These are phyloP conservation scores for Streptopelia turtur DNA, from an alignment of 2,797 vertebrate genomes.

Conservation along the genomic window DNA sequence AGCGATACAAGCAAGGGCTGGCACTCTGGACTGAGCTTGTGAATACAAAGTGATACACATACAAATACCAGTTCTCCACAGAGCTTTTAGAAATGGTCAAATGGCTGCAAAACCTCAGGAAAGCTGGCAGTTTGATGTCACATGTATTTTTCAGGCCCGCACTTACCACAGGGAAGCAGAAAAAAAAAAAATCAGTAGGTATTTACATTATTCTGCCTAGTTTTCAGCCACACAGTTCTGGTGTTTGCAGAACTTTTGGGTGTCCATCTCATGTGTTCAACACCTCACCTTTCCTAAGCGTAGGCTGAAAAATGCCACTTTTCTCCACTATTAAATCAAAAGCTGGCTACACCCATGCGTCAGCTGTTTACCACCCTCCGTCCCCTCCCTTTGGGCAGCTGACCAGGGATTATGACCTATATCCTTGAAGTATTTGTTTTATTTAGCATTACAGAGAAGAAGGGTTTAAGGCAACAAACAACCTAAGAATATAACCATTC, in stretches of 20 bases:
- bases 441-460: conserved; percentile 1
- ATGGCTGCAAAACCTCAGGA: neutral
- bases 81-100: neutral
- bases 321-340: conserved; percentile 18
- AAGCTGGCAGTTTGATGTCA: neutral
- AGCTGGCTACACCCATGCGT: neutral
- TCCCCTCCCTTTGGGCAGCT: conserved; percentile 30
- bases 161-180: neutral
- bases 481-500: neutral
- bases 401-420: conserved; percentile 15
- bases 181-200: neutral
- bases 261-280: neutral
- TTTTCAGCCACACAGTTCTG: neutral
- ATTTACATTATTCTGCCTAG: neutral
- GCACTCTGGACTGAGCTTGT: neutral
- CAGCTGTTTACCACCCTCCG: conserved; percentile 2
- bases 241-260: neutral
- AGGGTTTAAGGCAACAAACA: conserved; percentile 14
- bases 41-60: neutral
- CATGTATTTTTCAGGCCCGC: neutral
- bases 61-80: neutral
- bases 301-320: conserved; percentile 13
- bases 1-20: neutral
- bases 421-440: conserved; percentile 42
- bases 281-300: neutral